Evolutionary conservation across 2,888 invertebrate species (phyloP).

Genomic region (Cephus spinipes): DNA sequence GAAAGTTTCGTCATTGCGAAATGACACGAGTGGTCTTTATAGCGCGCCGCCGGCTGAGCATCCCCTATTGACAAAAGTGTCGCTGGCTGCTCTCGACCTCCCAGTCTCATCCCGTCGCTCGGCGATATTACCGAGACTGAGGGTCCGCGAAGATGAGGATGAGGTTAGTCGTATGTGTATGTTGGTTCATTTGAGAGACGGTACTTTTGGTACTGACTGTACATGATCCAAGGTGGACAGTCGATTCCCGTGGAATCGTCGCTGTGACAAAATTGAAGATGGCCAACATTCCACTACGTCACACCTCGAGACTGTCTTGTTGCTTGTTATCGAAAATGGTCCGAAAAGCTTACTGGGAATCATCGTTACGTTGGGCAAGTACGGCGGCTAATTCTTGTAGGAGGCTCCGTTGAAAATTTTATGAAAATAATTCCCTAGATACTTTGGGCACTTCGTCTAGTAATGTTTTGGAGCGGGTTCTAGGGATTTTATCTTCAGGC

Average conservation of each 20-base stretch:
- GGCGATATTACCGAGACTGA: slow-evolving; percentile 64
- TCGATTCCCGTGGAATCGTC: slow-evolving; percentile 69
- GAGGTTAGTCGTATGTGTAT: slow-evolving; percentile 32
- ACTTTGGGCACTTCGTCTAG: too few species aligned
- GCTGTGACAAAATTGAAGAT: slow-evolving; percentile 65
- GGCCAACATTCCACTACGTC: slow-evolving; percentile 37
- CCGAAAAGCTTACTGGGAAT: too few species aligned
- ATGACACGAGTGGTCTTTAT: slow-evolving; percentile 74
- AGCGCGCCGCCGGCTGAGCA: slow-evolving; percentile 57
- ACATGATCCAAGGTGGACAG: slow-evolving; percentile 37
- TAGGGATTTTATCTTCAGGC: too few species aligned
- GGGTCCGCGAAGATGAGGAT: slow-evolving; percentile 24
- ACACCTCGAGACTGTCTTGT: too few species aligned
- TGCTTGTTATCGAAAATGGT: too few species aligned
- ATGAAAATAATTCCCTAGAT: too few species aligned
- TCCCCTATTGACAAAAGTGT: slow-evolving; percentile 71
- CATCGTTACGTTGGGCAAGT: too few species aligned
- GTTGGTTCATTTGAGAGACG: slow-evolving; percentile 1
- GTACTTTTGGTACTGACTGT: too few species aligned
- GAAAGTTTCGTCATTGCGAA: slow-evolving; percentile 71
- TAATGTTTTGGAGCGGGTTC: too few species aligned
- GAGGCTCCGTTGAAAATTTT: too few species aligned
- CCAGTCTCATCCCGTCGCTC: slow-evolving; percentile 65
- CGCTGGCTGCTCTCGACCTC: slow-evolving; percentile 58
- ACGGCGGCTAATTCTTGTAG: too few species aligned